Conservation (phyloP, 2,113 vertebrate genomes). For the Acrocephalus arundinaceus region DNA sequence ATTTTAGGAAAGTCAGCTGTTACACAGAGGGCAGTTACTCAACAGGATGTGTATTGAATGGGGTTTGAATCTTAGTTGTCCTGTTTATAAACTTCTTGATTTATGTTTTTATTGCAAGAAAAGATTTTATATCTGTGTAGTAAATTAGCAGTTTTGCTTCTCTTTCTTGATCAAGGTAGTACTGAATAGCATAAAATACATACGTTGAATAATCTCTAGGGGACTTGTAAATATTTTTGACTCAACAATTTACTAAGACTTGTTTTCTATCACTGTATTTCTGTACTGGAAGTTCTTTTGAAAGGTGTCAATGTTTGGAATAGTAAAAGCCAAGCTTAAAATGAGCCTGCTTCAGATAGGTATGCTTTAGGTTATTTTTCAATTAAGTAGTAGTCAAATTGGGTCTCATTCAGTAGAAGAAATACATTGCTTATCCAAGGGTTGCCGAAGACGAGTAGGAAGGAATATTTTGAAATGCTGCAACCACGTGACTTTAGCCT, state of each 20-base stretch:
- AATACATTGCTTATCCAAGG: accelerated
- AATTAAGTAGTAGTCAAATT: neutral
- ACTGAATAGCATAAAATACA: neutral
- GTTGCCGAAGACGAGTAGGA: neutral
- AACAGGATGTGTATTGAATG: accelerated
- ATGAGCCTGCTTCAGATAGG: neutral
- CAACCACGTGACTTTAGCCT: neutral
- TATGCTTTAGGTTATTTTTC: neutral
- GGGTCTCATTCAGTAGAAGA: neutral
- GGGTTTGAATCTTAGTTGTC: neutral
- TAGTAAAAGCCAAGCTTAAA: neutral
- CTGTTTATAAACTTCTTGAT: neutral
- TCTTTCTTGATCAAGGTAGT: neutral
- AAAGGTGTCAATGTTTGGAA: neutral
- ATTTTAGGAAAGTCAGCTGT: neutral
- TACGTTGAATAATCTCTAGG: neutral
- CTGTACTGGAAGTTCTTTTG: neutral
- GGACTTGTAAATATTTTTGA: neutral
- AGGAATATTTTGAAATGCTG: neutral
- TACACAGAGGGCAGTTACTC: neutral
- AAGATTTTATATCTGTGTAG: neutral
- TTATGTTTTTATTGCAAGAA: neutral
- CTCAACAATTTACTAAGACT: neutral
- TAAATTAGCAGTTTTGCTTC: neutral
- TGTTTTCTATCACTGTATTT: neutral